These are phyloP conservation scores for Lerista edwardsae DNA, from an alignment of 2,797 vertebrate species.

Conservation along the genomic window DNA sequence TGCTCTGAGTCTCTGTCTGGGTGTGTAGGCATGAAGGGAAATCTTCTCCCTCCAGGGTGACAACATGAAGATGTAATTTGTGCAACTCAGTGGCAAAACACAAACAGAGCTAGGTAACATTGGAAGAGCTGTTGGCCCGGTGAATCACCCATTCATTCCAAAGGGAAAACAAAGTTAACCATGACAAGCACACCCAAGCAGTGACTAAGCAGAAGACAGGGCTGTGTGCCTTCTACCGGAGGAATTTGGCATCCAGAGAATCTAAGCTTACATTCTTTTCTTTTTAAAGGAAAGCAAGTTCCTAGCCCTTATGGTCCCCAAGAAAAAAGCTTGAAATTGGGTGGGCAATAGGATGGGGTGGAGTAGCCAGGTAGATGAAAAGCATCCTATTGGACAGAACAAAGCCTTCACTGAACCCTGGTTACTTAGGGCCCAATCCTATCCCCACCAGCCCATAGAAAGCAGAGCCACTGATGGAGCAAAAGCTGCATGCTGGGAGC, in stretches of 20 bases:
- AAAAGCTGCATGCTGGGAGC: too few species aligned
- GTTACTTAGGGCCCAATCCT: too few species aligned
- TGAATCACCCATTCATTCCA: slow-evolving; percentile 2
- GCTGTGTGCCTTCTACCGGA: too few species aligned
- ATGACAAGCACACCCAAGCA: background rate
- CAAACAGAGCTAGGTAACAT: background rate
- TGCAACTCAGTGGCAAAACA: background rate
- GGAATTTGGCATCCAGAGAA: too few species aligned
- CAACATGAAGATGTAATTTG: background rate
- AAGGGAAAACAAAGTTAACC: background rate
- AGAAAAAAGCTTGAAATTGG: too few species aligned
- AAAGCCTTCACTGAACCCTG: too few species aligned
- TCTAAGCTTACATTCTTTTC: background rate
- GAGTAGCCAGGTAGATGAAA: too few species aligned
- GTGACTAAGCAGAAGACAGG: background rate
- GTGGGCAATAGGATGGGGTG: too few species aligned
- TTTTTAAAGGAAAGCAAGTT: background rate
- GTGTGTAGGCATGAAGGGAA: background rate
- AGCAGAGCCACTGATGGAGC: too few species aligned
- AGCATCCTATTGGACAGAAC: background rate
- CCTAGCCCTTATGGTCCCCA: background rate
- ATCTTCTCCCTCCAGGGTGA: background rate
- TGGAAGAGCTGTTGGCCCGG: background rate
- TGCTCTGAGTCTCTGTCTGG: background rate
- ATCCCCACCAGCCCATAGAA: too few species aligned